Evolutionary conservation across 37 sponge, comb jelly and placozoan species (phyloP).

Genomic region (Ianthella basta): DNA sequence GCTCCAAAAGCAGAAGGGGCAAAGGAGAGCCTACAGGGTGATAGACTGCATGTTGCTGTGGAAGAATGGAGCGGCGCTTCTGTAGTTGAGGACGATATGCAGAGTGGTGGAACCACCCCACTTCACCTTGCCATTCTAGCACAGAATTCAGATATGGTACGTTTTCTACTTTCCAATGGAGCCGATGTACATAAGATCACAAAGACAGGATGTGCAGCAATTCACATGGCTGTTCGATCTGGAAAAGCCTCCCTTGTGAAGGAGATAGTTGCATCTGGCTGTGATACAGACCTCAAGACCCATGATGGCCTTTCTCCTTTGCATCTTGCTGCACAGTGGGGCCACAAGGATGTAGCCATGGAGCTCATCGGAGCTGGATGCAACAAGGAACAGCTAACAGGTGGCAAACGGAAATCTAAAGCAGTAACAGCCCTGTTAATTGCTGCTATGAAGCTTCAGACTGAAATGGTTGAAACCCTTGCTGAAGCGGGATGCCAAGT

Average conservation of each 20-base stretch:
- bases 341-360: slow-evolving; percentile 8
- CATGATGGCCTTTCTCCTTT: not conserved
- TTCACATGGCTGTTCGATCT: slow-evolving; percentile 4
- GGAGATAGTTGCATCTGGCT: not conserved
- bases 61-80: not conserved
- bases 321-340: slow-evolving; percentile 18
- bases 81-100: not conserved
- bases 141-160: not conserved
- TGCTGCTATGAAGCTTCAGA: not conserved
- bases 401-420: not conserved
- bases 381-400: not conserved
- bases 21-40: too few relatives aligned
- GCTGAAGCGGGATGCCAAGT: slow-evolving; percentile 4
- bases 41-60: not conserved
- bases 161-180: not conserved
- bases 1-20: too few relatives aligned
- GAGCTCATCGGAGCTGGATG: not conserved
- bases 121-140: slow-evolving; percentile 14
- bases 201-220: not conserved
- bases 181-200: not conserved
- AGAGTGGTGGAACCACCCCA: not conserved
- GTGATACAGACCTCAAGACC: not conserved
- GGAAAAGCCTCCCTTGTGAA: not conserved
- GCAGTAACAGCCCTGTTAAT: not conserved
- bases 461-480: not conserved